A percentile compares a stretch with the other conserved stretches of the same genome.
These are phyloP conservation scores for Glaucomys volans DNA, from an alignment of 2,113 vertebrate genomes.

Conservation along the genomic window DNA sequence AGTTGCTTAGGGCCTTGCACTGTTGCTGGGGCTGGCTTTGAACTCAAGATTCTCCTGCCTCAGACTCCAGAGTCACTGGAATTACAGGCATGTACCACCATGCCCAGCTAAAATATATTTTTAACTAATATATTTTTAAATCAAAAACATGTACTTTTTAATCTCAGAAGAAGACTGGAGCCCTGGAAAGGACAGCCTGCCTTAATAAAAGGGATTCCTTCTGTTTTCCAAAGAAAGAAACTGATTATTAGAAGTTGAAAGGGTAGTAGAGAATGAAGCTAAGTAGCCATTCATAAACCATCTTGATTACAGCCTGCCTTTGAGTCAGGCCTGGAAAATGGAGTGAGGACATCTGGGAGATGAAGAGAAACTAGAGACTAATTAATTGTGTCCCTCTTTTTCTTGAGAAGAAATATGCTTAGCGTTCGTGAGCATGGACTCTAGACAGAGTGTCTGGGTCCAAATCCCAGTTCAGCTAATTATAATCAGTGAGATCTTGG, in stretches of 20 bases:
- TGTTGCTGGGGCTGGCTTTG: too few species aligned
- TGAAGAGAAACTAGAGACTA: neutral
- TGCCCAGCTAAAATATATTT: too few species aligned
- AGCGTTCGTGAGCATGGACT: neutral
- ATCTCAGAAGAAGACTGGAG: neutral
- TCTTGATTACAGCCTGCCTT: neutral
- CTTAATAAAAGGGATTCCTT: neutral
- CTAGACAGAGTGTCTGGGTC: neutral
- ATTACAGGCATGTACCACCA: too few species aligned
- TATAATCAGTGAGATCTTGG: neutral
- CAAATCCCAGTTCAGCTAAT: neutral
- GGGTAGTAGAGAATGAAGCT: neutral
- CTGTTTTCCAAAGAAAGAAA: neutral
- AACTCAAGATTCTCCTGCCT: too few species aligned
- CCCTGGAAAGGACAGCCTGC: neutral
- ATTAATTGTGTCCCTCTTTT: neutral
- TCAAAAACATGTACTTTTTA: too few species aligned
- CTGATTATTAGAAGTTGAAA: neutral
- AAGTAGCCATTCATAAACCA: neutral
- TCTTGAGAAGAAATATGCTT: neutral
- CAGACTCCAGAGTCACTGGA: too few species aligned
- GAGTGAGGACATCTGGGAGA: neutral
- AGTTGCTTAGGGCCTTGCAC: too few species aligned
- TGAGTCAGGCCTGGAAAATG: neutral
- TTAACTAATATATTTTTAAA: too few species aligned